These are phyloP conservation scores for Pholis gunnellus DNA, from an alignment of 2,113 vertebrate genomes.

Conservation along the genomic window DNA sequence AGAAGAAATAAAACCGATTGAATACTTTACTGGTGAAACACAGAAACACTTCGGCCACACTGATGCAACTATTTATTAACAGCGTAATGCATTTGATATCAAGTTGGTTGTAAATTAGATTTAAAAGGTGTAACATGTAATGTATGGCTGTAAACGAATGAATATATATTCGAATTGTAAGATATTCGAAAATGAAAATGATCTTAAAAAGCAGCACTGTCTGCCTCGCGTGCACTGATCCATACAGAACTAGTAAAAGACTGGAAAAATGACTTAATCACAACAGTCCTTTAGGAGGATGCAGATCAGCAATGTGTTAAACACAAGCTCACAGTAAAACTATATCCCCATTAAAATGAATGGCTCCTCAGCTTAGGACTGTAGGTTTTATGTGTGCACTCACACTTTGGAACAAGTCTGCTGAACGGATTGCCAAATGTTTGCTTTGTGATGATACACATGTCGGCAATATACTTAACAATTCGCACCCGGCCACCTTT, in stretches of 20 bases:
- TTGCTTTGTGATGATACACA: conserved; percentile 40
- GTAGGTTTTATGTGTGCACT: conserved; percentile 34
- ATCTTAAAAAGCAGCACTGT: neutral
- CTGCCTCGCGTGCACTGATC: too few relatives aligned
- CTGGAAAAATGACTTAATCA: too few relatives aligned
- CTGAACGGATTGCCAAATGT: conserved; percentile 40
- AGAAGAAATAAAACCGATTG: neutral
- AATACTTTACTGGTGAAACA: neutral
- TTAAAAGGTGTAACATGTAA: neutral
- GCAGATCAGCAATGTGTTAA: conserved; percentile 45
- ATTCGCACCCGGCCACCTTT: conserved; percentile 32
- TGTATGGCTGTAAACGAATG: neutral
- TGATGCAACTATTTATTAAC: neutral
- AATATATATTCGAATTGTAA: neutral
- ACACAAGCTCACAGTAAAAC: conserved; percentile 18
- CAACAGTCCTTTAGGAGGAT: neutral
- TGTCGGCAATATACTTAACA: conserved; percentile 44
- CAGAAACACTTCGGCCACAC: neutral
- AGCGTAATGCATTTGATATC: neutral
- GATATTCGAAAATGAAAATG: neutral
- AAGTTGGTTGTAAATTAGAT: neutral
- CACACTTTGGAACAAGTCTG: conserved; percentile 21
- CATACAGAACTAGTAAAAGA: too few relatives aligned
- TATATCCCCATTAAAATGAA: conserved; percentile 36
- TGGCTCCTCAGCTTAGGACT: conserved; percentile 26